A percentile compares a stretch with the other conserved stretches of the same genome.
These are phyloP conservation scores for Tragulus kanchil DNA, from an alignment of 2,113 vertebrate species.

Conservation along the genomic window DNA sequence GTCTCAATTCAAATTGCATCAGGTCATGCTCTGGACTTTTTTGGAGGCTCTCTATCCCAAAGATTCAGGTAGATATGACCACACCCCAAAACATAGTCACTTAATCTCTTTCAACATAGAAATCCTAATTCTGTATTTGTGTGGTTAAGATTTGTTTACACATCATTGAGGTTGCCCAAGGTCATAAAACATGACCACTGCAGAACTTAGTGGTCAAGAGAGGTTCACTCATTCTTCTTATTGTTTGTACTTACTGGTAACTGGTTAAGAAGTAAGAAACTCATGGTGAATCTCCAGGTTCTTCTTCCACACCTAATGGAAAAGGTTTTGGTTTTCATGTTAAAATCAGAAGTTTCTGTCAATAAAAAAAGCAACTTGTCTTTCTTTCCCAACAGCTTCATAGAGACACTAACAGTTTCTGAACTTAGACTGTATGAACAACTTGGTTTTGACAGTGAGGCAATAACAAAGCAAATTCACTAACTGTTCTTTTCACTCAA, in stretches of 20 bases:
- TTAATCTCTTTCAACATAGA: slow-evolving; percentile 9
- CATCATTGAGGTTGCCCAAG: not conserved
- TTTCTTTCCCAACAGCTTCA: not conserved
- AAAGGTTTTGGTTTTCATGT: not conserved
- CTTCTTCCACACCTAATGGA: not conserved
- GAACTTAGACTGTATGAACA: not conserved
- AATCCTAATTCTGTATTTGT: not conserved
- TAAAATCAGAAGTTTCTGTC: not conserved
- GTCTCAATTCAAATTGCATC: not conserved
- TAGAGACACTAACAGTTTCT: not conserved
- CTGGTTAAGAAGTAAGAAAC: not conserved
- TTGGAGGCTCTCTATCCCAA: not conserved
- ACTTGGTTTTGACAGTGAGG: not conserved
- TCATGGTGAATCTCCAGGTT: not conserved
- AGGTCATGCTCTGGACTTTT: not conserved
- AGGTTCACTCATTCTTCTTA: not conserved
- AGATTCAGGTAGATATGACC: not conserved
- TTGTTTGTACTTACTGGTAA: not conserved
- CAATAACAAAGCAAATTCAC: not conserved
- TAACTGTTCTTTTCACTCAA: not conserved
- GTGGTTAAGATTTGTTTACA: not conserved
- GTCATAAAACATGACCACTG: not conserved
- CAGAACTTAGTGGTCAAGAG: not conserved
- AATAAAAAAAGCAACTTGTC: not conserved
- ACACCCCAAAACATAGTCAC: not conserved